A percentile compares a stretch with the other conserved stretches of the same genome.
Evolutionary conservation across 2,797 vertebrate species (phyloP).

Genomic region (Mormyrops boulengeri): DNA sequence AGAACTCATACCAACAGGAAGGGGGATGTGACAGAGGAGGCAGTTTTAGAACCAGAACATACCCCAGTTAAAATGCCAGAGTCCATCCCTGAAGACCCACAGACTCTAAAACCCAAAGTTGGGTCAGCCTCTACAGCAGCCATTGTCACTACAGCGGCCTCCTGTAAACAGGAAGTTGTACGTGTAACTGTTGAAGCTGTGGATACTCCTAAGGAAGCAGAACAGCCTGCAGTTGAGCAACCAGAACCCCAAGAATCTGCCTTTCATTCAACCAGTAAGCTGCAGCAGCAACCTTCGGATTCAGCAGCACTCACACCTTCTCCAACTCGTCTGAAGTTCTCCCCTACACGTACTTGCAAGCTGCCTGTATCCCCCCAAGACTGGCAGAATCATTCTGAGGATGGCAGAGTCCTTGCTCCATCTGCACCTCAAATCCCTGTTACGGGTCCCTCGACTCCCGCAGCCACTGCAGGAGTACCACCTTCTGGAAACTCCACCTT

Average conservation of each 20-base stretch:
- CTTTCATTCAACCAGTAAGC: conserved; percentile 62
- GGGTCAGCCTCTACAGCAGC: conserved; percentile 54
- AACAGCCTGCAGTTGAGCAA: conserved; percentile 70
- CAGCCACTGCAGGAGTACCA: conserved; percentile 44
- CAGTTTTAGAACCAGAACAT: conserved; percentile 50
- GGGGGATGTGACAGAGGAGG: conserved; percentile 46
- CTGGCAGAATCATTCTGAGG: conserved; percentile 82
- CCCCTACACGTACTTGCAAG: conserved; percentile 50
- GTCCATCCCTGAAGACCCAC: conserved; percentile 68
- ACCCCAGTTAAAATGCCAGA: conserved; percentile 62
- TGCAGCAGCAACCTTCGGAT: conserved; percentile 45
- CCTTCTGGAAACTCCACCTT: conserved; percentile 68
- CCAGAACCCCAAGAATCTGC: conserved; percentile 73
- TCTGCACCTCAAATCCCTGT: conserved; percentile 73
- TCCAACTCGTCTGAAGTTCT: conserved; percentile 56
- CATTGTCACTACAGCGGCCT: conserved; percentile 66
- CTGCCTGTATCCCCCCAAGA: conserved; percentile 56
- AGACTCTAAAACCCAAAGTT: conserved; percentile 62
- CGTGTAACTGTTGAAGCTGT: conserved; percentile 57
- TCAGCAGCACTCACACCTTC: conserved; percentile 50
- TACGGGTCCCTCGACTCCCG: conserved; percentile 49
- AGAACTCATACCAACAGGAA: conserved; percentile 72
- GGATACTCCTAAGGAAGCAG: conserved; percentile 69
- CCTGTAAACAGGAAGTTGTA: conserved; percentile 60
- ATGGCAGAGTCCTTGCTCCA: conserved; percentile 66